phyloP scores from a whole-genome alignment of 2,888 invertebrate genomes.

The Apantesis nais region DNA sequence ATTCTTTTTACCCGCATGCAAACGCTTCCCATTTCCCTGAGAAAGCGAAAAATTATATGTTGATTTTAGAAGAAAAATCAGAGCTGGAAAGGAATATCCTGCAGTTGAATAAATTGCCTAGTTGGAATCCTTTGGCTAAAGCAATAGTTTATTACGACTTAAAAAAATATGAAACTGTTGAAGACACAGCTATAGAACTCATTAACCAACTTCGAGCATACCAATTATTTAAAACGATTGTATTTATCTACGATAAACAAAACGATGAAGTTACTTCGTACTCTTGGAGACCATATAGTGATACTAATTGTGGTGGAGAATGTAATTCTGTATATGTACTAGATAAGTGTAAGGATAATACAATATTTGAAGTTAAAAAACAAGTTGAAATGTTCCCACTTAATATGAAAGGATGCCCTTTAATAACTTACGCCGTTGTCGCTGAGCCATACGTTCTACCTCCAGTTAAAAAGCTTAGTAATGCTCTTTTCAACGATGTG shows the following conservation, averaged over 20 bases:
- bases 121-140: constrained; percentile 83
- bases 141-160: constrained; percentile 76
- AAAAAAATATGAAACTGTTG: constrained; percentile 60
- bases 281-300: constrained; percentile 78
- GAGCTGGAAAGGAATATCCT: constrained; percentile 77
- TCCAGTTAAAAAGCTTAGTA: constrained; percentile 61
- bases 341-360: constrained; percentile 69
- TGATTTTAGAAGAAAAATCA: constrained; percentile 79
- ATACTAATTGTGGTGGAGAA: constrained; percentile 73
- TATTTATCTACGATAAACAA: constrained; percentile 69
- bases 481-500: constrained; percentile 63
- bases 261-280: constrained; percentile 71
- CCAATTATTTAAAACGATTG: constrained; percentile 74
- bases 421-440: constrained; percentile 73
- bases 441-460: constrained; percentile 82
- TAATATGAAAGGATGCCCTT: constrained; percentile 76
- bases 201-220: constrained; percentile 73
- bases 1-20: constrained; percentile 78
- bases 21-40: constrained; percentile 84
- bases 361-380: constrained; percentile 59
- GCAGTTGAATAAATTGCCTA: constrained; percentile 78
- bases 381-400: constrained; percentile 72
- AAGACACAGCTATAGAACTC: constrained; percentile 66
- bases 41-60: constrained; percentile 84
- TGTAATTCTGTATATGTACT: constrained; percentile 74